phyloP scores from a whole-genome alignment of 1,140 invertebrate species.

The Cryptotermes secundus region DNA sequence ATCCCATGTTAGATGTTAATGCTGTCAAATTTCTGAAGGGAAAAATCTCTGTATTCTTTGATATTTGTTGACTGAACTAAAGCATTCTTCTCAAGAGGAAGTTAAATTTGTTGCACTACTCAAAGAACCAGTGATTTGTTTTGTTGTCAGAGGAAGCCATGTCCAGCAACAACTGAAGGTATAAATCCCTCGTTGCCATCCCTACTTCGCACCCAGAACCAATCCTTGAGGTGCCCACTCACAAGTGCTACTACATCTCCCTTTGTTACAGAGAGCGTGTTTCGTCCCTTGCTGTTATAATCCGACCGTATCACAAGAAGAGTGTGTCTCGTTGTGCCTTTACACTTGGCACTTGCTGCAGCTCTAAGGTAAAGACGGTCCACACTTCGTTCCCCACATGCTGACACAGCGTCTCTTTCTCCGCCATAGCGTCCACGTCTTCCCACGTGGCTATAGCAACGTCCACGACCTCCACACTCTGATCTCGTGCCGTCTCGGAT shows the following conservation, averaged over 20 bases:
- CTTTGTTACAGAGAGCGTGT: slow-evolving; percentile 63
- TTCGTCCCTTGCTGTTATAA: slow-evolving; percentile 55
- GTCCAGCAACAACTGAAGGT: slow-evolving; percentile 69
- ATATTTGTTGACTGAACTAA: too few species aligned
- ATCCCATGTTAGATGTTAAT: too few species aligned
- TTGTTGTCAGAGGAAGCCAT: slow-evolving; percentile 64
- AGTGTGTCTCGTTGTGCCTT: slow-evolving; percentile 52
- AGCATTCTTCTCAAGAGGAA: neutral
- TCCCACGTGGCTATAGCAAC: slow-evolving; percentile 41
- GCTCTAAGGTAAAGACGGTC: slow-evolving; percentile 67
- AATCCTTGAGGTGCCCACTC: slow-evolving; percentile 54
- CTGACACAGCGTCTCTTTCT: slow-evolving; percentile 49
- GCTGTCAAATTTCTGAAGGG: too few species aligned
- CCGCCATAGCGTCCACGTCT: slow-evolving; percentile 46
- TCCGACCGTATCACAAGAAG: slow-evolving; percentile 66
- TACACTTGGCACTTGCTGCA: slow-evolving; percentile 47
- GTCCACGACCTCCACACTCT: slow-evolving; percentile 46
- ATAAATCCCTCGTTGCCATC: slow-evolving; percentile 73
- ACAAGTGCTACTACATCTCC: slow-evolving; percentile 73
- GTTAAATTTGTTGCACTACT: neutral
- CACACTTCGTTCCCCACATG: slow-evolving; percentile 63
- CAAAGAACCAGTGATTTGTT: neutral
- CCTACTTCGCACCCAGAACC: slow-evolving; percentile 70
- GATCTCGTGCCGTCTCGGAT: slow-evolving; percentile 50
- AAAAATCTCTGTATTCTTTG: too few species aligned